Percentiles rank a stretch among this genome's conserved stretches.
These are phyloP conservation scores for Cephus nigrinus DNA, from an alignment of 2,888 invertebrate genomes.

Conservation along the genomic window DNA sequence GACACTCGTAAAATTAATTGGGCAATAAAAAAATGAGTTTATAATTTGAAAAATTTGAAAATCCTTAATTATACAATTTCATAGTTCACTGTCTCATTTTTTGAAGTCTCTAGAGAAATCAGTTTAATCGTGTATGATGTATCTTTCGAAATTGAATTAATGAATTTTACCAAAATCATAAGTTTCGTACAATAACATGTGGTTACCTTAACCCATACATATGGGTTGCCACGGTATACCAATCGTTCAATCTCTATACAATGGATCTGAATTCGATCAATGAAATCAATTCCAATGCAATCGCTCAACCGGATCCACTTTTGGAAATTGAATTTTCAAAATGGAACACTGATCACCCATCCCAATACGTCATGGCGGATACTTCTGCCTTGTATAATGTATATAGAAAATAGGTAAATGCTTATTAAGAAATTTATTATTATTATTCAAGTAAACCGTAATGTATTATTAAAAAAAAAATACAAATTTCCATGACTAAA, in stretches of 20 bases:
- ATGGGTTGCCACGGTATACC: neutral
- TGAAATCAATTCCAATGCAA: neutral
- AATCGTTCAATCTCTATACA: neutral
- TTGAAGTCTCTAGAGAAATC: too few relatives aligned
- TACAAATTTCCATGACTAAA: neutral
- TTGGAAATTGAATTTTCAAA: neutral
- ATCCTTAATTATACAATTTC: too few relatives aligned
- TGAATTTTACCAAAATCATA: too few relatives aligned
- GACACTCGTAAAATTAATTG: too few relatives aligned
- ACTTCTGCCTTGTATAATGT: too few relatives aligned
- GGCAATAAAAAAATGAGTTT: too few relatives aligned
- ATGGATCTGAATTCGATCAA: neutral
- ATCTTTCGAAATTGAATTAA: too few relatives aligned
- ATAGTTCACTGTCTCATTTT: too few relatives aligned
- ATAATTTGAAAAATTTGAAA: too few relatives aligned
- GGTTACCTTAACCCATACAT: neutral
- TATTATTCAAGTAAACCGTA: neutral
- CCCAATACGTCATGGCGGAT: neutral
- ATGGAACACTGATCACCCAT: neutral
- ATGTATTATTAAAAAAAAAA: neutral
- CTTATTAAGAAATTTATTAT: too few relatives aligned
- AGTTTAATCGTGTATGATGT: too few relatives aligned
- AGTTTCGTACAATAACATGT: neutral
- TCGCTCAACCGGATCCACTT: neutral
- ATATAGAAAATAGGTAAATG: too few relatives aligned